phyloP scores from a whole-genome alignment of 2,797 vertebrate genomes.

The Crax fasciolata region DNA sequence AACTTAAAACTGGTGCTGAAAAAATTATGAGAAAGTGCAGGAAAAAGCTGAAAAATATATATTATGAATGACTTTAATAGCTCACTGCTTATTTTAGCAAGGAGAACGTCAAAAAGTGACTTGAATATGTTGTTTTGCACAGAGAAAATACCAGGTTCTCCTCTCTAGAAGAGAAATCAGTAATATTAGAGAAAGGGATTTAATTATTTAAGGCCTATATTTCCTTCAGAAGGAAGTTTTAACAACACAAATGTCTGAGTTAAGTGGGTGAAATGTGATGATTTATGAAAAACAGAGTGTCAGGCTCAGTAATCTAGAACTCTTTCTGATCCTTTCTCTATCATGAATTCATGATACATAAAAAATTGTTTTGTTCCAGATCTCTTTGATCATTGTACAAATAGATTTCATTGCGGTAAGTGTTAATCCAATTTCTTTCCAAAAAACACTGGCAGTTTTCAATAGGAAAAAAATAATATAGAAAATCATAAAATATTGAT shows the following conservation, averaged over 20 bases:
- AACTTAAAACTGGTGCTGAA: neutral
- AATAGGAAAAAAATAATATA: neutral
- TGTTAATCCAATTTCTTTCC: neutral
- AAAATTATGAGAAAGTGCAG: neutral
- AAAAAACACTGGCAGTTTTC: neutral
- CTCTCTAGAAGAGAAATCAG: neutral
- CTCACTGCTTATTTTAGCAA: neutral
- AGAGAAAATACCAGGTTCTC: neutral
- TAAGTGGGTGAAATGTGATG: slow-evolving; percentile 2
- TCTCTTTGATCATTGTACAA: slow-evolving; percentile 33
- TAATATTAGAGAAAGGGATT: neutral
- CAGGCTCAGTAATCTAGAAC: slow-evolving; percentile 1
- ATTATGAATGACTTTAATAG: neutral
- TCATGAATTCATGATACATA: neutral
- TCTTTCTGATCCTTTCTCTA: slow-evolving; percentile 19
- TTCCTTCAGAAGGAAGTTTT: slow-evolving; percentile 1
- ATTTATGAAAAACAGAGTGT: neutral
- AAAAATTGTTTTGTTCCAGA: neutral
- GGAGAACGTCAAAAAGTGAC: neutral
- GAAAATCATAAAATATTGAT: slow-evolving; percentile 19
- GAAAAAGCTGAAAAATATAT: neutral
- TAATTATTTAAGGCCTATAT: neutral
- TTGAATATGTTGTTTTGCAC: neutral
- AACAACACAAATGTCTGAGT: neutral
- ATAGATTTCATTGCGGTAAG: slow-evolving; percentile 27